These are phyloP conservation scores for Pseudomugil gertrudae DNA, from an alignment of 2,797 vertebrate genomes.

Conservation along the genomic window DNA sequence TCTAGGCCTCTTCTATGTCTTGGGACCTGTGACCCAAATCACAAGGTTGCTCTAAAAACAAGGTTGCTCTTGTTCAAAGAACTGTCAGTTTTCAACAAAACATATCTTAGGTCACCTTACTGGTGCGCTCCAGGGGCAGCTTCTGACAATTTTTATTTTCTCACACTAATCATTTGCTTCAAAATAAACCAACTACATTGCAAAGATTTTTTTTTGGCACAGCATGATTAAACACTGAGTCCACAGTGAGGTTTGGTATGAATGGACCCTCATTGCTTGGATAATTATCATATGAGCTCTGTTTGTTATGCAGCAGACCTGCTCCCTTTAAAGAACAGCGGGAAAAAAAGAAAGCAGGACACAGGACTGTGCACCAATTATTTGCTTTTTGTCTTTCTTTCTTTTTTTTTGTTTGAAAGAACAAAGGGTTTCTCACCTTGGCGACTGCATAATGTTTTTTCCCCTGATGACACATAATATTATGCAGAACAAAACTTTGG, in stretches of 20 bases:
- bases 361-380: conserved; percentile 11
- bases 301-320: conserved; percentile 43
- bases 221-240: conserved; percentile 22
- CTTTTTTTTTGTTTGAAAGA: conserved; percentile 39
- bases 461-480: not conserved
- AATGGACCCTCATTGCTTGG: conserved; percentile 32
- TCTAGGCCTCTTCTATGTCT: conserved; percentile 51
- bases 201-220: conserved; percentile 22
- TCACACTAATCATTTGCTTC: not conserved
- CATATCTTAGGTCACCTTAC: conserved; percentile 5
- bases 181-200: conserved; percentile 41
- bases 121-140: not conserved
- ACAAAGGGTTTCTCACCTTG: conserved; percentile 49
- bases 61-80: conserved; percentile 48
- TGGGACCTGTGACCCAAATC: conserved; percentile 60
- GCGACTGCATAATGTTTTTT: conserved; percentile 50
- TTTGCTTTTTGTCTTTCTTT: not conserved
- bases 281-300: conserved; percentile 44
- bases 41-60: conserved; percentile 45
- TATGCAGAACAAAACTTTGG: not conserved
- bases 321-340: conserved; percentile 25
- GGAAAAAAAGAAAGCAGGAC: conserved; percentile 1
- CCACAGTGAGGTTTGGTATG: conserved; percentile 23
- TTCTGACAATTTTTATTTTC: not conserved
- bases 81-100: conserved; percentile 13